phyloP scores from a whole-genome alignment of 2,797 vertebrate species.

The Gobio occitaniae region DNA sequence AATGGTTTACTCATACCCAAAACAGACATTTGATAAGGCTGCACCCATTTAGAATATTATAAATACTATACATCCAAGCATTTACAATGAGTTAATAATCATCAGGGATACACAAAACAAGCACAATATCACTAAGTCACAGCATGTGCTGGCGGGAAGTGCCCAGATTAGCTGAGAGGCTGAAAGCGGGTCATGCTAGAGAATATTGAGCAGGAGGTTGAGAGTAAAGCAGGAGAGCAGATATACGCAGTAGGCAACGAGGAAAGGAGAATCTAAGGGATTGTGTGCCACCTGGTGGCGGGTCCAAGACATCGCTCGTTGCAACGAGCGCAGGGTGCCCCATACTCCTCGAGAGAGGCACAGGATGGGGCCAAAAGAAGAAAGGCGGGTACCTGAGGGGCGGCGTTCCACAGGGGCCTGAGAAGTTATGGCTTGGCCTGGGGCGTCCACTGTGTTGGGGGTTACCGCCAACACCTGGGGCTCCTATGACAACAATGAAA shows the following conservation, averaged over 20 bases:
- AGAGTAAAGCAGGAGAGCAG: constrained; percentile 81
- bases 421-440: constrained; percentile 71
- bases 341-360: constrained; percentile 78
- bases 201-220: constrained; percentile 77
- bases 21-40: constrained; percentile 60
- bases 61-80: constrained; percentile 26
- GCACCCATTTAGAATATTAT: constrained; percentile 57
- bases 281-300: constrained; percentile 89
- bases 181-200: constrained; percentile 73
- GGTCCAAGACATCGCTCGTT: constrained; percentile 83
- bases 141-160: constrained; percentile 18
- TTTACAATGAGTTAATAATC: constrained; percentile 43
- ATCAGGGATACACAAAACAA: constrained; percentile 58
- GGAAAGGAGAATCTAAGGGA: constrained; percentile 91
- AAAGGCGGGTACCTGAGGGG: constrained; percentile 93
- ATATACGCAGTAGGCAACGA: constrained; percentile 85
- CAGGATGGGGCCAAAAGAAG: constrained; percentile 83
- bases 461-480: constrained; percentile 76
- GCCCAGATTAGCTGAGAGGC: constrained; percentile 41
- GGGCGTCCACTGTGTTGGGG: constrained; percentile 78
- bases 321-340: constrained; percentile 80
- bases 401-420: constrained; percentile 80
- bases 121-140: constrained; percentile 48
- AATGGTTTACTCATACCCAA: constrained; percentile 64
- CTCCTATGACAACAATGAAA: constrained; percentile 76